A percentile compares a stretch with the other conserved stretches of the same genome.
Conservation (phyloP, 2,797 vertebrate genomes). For the Malurus splendens region DNA sequence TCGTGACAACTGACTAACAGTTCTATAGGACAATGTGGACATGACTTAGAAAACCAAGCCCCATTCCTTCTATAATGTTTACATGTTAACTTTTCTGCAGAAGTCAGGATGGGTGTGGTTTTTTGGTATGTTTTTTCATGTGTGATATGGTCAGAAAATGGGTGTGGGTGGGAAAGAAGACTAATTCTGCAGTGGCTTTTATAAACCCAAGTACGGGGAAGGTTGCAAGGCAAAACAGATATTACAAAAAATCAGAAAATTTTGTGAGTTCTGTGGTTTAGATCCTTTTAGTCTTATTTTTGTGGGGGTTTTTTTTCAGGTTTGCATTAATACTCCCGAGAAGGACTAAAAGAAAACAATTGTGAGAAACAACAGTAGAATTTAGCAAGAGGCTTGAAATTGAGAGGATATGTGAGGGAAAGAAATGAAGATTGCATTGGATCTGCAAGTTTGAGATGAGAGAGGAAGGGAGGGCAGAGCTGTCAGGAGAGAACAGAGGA, state of each 20-base stretch:
- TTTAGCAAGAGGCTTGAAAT: neutral
- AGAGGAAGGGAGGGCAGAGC: neutral
- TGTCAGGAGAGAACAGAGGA: neutral
- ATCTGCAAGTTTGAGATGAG: neutral
- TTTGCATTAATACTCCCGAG: neutral
- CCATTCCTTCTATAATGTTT: neutral
- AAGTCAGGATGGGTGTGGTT: fast-evolving
- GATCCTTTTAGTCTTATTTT: neutral
- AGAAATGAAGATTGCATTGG: neutral
- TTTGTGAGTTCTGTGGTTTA: neutral
- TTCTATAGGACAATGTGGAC: neutral
- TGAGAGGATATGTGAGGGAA: neutral
- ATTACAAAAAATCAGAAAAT: neutral
- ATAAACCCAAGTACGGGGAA: neutral
- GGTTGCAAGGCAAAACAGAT: neutral
- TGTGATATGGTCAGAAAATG: neutral
- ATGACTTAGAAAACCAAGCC: neutral
- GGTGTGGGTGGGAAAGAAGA: neutral
- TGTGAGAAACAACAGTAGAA: neutral
- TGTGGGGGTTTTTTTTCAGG: fast-evolving
- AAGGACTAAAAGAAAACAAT: neutral
- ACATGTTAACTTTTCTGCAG: neutral
- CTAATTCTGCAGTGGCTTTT: neutral
- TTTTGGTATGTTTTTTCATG: neutral
- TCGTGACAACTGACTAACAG: neutral